These are phyloP conservation scores for Hemistola chrysoprasaria DNA, from an alignment of 2,888 invertebrate genomes.

Conservation along the genomic window DNA sequence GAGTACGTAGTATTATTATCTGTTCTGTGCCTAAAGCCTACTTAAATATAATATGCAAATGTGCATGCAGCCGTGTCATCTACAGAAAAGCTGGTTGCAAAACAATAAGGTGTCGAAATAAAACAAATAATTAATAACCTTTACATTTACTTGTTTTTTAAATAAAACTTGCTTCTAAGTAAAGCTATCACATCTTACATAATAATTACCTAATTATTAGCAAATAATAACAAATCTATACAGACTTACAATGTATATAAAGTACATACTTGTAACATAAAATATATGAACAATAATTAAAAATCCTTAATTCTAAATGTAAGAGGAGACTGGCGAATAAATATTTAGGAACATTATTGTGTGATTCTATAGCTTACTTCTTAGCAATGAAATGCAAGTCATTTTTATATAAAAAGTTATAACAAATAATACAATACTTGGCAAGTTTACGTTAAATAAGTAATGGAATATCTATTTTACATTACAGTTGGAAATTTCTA, in stretches of 20 bases:
- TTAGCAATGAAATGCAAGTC: slow-evolving; percentile 45
- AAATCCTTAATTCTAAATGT: slow-evolving; percentile 50
- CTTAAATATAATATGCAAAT: slow-evolving; percentile 22
- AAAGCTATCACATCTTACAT: slow-evolving; percentile 80
- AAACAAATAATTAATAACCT: slow-evolving; percentile 59
- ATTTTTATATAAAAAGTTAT: slow-evolving; percentile 36
- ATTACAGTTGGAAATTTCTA: slow-evolving; percentile 21
- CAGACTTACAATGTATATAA: slow-evolving; percentile 65
- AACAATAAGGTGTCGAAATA: slow-evolving; percentile 63
- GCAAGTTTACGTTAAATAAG: slow-evolving; percentile 55
- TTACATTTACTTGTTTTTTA: slow-evolving; percentile 73
- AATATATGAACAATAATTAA: slow-evolving; percentile 64
- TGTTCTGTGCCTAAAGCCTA: too few species aligned
- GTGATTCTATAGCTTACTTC: slow-evolving; percentile 50
- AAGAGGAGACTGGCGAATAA: slow-evolving; percentile 47
- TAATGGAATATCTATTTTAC: slow-evolving; percentile 45
- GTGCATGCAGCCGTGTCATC: slow-evolving; percentile 53
- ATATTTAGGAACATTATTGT: slow-evolving; percentile 66
- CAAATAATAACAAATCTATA: slow-evolving; percentile 75
- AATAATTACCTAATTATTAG: slow-evolving; percentile 58
- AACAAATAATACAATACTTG: slow-evolving; percentile 56
- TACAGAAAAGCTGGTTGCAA: slow-evolving; percentile 50
- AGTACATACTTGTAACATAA: slow-evolving; percentile 53
- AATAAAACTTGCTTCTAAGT: slow-evolving; percentile 76
- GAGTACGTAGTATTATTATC: too few species aligned